Evolutionary conservation across 1,140 invertebrate genomes (phyloP).

Genomic region (Nilaparvata lugens): DNA sequence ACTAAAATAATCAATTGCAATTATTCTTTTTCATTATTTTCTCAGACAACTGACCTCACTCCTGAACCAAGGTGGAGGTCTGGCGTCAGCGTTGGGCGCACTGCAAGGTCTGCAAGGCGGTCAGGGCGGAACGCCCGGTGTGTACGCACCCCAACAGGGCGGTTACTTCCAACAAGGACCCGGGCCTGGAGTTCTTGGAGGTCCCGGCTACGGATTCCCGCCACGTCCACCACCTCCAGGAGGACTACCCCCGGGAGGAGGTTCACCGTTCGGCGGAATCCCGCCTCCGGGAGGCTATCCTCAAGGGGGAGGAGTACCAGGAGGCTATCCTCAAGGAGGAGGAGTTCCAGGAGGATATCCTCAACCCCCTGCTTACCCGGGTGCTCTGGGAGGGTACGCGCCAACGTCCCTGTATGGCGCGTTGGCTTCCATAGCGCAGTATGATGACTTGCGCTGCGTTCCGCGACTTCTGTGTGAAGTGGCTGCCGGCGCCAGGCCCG

Average conservation of each 20-base stretch:
- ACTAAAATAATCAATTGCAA: not conserved
- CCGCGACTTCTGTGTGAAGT: conserved; percentile 66
- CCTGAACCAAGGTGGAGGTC: conserved; percentile 17
- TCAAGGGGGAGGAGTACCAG: not conserved
- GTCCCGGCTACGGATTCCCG: not conserved
- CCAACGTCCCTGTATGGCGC: conserved; percentile 40
- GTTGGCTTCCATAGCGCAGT: conserved; percentile 56
- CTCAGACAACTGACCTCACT: conserved; percentile 20
- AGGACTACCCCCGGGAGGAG: not conserved
- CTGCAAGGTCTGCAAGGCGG: not conserved
- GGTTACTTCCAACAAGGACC: not conserved
- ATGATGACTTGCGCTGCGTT: conserved; percentile 68
- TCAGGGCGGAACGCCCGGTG: too few species aligned
- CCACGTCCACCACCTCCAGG: not conserved
- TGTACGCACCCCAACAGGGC: too few species aligned
- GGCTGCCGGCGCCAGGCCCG: conserved; percentile 49
- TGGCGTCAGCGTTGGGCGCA: not conserved
- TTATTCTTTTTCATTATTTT: not conserved
- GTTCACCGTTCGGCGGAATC: not conserved
- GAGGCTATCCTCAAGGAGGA: not conserved
- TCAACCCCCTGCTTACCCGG: not conserved
- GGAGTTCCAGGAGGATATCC: not conserved
- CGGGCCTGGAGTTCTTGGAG: not conserved
- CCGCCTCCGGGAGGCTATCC: not conserved
- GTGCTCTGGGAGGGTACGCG: not conserved